Evolutionary conservation across 2,113 vertebrate species (phyloP), one percentile per base, ranked within the genome.

Genomic region (Turdus rufiventris): DNA sequence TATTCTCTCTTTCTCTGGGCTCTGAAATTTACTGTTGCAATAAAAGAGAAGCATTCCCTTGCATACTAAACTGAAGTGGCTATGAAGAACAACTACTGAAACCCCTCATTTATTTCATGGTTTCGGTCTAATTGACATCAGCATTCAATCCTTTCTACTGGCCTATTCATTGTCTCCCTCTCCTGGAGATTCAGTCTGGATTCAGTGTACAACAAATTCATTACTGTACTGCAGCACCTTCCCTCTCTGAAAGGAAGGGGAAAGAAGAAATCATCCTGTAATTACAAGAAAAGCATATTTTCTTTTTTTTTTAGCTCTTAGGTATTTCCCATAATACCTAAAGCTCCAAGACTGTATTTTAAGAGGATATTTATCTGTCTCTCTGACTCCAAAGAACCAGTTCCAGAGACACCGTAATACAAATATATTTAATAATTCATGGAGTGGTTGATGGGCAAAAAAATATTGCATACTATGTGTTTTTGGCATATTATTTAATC

Each of bases 21-120:
- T 95, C 80, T 85, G 94, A 93, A 89, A 97, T 97, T 97, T 97
- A 97, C 57, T 93, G 6, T 31, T 76, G 92, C 93, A 93, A 88
- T 97, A 94, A 97, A 97, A 80, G 0, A 5, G 92, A 85, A 94
- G 94, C 75, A 50, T 92, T 85, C 68, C 51, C 70, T 85, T 95
- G 94, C 93, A 80, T 85, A 53, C 74, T 70, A 83, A 91, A 77
- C 68, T 50, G 84, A 87, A 72, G 77, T 33, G 29, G 29, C 89
- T 83, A 2, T 85, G 95, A 92, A 93, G 79, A 65, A 34, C 68
- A 89, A 28, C 67, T 25, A 10, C 67, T 65, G 85, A 94, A 91
- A 43, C 20, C 67, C 13, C 18, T 92, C 73, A 53, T 95, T 96
- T 94, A 83, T 96, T 96, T 93, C 73, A 63, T 94, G 14, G 79